These are phyloP conservation scores for Cepaea nemoralis DNA, from an alignment of 1,140 invertebrate genomes.

Conservation along the genomic window DNA sequence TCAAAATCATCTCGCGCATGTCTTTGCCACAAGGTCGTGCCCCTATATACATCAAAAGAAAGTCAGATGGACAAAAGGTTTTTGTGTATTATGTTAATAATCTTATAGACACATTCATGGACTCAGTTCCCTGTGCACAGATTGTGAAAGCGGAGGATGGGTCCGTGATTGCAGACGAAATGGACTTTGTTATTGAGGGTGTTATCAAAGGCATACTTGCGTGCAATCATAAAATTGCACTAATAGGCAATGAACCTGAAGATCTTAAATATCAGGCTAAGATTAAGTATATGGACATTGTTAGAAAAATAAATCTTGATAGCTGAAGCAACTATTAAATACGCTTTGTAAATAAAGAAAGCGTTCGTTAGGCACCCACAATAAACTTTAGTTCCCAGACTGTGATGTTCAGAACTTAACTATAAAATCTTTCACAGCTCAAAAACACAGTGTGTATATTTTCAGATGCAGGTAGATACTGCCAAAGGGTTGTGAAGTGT, in stretches of 20 bases:
- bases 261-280: slow-evolving; percentile 7
- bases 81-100: slow-evolving; percentile 21
- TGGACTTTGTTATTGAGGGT: slow-evolving; percentile 26
- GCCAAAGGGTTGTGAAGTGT: no score
- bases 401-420: no score
- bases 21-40: slow-evolving; percentile 28
- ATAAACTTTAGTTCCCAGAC: no score
- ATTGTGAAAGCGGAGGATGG: neutral
- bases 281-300: neutral
- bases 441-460: no score
- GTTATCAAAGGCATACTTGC: slow-evolving; percentile 26
- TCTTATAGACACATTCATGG: slow-evolving; percentile 16
- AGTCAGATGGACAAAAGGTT: slow-evolving; percentile 22
- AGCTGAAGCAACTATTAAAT: neutral
- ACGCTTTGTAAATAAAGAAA: no score
- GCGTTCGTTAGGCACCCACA: no score
- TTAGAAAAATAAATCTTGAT: neutral
- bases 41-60: slow-evolving; percentile 31
- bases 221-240: slow-evolving; percentile 23
- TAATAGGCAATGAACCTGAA: slow-evolving; percentile 23
- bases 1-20: slow-evolving; percentile 18
- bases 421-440: no score
- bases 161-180: neutral
- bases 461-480: no score
- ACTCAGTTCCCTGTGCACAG: neutral